phyloP scores from a whole-genome alignment of 1,140 invertebrate genomes.

The Copidosoma floridanum region DNA sequence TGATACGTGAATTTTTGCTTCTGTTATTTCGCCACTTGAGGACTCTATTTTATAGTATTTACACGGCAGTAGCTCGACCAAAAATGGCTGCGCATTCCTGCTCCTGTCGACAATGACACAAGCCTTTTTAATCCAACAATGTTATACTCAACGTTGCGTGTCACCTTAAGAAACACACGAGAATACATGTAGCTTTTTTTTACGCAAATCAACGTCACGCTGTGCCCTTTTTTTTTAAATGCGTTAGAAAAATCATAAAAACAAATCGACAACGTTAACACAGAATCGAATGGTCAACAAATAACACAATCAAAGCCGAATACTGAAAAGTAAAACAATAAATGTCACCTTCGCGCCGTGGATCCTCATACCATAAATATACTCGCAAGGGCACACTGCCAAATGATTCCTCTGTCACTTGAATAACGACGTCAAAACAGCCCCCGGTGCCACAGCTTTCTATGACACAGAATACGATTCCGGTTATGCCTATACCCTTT shows the following conservation, averaged over 20 bases:
- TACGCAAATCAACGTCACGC: constrained; percentile 4
- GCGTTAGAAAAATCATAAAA: too few species aligned
- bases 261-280: not conserved
- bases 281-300: not conserved
- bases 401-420: constrained; percentile 34
- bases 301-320: not conserved
- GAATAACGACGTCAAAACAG: constrained; percentile 50
- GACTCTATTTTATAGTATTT: constrained; percentile 43
- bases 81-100: constrained; percentile 38
- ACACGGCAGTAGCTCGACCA: constrained; percentile 48
- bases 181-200: too few species aligned
- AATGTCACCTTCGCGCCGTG: too few species aligned
- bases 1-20: constrained; percentile 44
- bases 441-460: too few species aligned
- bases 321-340: constrained; percentile 11
- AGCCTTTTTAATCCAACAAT: constrained; percentile 52
- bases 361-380: too few species aligned
- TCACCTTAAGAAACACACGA: too few species aligned
- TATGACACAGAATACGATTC: constrained; percentile 51
- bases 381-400: too few species aligned
- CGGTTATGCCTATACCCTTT: too few species aligned
- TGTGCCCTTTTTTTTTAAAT: not conserved
- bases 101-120: constrained; percentile 46
- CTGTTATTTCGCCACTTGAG: not conserved
- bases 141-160: constrained; percentile 49